phyloP scores from a whole-genome alignment of 1,140 invertebrate genomes.

The Drosophila eugracilis region DNA sequence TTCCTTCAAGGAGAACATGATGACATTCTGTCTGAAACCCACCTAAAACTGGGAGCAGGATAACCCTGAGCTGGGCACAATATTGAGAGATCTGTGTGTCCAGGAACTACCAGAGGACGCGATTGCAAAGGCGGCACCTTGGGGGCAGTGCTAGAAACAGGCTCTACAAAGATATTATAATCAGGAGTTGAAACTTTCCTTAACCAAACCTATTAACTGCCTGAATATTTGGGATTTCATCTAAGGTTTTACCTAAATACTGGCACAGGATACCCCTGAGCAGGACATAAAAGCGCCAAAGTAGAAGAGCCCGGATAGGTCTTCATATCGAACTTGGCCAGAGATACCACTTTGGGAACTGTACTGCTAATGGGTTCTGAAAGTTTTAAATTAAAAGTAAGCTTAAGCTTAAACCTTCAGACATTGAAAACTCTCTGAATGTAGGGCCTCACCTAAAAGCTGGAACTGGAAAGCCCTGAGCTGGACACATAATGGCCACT shows the following conservation, averaged over 20 bases:
- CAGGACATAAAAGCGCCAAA: constrained; percentile 88
- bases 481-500: constrained; percentile 88
- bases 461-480: constrained; percentile 90
- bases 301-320: constrained; percentile 85
- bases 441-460: constrained; percentile 86
- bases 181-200: not conserved
- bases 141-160: constrained; percentile 87
- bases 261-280: constrained; percentile 90
- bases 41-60: constrained; percentile 88
- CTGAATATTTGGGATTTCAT: constrained; percentile 54
- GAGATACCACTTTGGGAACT: constrained; percentile 86
- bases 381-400: no score
- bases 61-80: constrained; percentile 89
- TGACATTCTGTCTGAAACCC: constrained; percentile 37
- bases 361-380: constrained; percentile 90
- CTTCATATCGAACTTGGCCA: constrained; percentile 85
- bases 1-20: not conserved
- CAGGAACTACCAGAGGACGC: constrained; percentile 61
- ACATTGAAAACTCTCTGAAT: constrained; percentile 32
- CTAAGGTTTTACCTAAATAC: constrained; percentile 89
- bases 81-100: constrained; percentile 85
- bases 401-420: no score
- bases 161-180: constrained; percentile 86
- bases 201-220: constrained; percentile 2
- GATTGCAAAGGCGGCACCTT: constrained; percentile 85